Base-by-base conservation (phyloP, 1,140 invertebrate genomes). In the Aleiodes sp. region DNA sequence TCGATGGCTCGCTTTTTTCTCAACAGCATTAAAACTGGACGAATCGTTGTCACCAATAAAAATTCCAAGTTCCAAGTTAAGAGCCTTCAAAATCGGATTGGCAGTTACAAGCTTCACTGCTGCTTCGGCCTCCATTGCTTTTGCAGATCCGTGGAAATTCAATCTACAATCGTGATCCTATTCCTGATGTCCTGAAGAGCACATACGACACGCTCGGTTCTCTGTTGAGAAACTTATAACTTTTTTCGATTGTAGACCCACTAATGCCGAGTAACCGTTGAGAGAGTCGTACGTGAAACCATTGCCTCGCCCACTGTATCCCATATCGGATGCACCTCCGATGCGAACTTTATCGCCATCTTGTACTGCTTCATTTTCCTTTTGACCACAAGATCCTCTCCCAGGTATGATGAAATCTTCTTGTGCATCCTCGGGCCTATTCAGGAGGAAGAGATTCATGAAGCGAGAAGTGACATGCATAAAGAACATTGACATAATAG, bases 11-110 rank as follows among this genome's bases (percentile, higher is more conserved):
- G 12, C 16, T 43, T 4, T 26, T 24, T 46, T 10, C 57, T 43
- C 24, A 3, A 73, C 61, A 31, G 72, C 68, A 63, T 8, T 16
- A 14, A 76, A 70, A 24, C 33, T 70, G 9, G 63, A 65, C 21
- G 64, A 41, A 41, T 76, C 72, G 39, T 73, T 62, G 33, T 76
- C 70, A 26, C 65, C 72, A 59, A 72, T 68, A 24, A 72, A 68
- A 39, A 74, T 35, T 19, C 72, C 68, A 19, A 74, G 28, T 65
- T 73, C 31, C 4, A 73, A 39, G 60, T 68, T 68, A 10, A 10
- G 8, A 3, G 63, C 31, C 65, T 75, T 67, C 1, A 73, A 62
- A 65, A 73, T 70, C 10, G 4, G 3, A 67, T 57, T 72, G 16
- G 65, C 29, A 28, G 16, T 43, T 2, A 63, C 64, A 9, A 75